These are phyloP conservation scores for Trachops cirrhosus DNA, from an alignment of 2,797 vertebrate genomes.

Conservation along the genomic window DNA sequence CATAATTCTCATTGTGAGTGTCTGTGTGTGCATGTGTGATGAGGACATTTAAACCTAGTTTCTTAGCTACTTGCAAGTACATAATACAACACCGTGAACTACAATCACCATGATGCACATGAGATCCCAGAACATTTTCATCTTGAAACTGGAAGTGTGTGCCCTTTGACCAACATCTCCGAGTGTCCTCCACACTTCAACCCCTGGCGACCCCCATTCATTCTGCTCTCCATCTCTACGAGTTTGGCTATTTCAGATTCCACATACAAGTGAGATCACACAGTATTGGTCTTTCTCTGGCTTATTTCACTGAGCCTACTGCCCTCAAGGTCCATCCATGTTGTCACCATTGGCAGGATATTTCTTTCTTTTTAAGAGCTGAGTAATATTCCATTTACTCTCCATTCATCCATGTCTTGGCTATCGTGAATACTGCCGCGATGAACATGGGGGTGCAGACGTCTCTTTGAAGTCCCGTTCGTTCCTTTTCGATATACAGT, in stretches of 20 bases:
- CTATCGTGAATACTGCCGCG: not conserved
- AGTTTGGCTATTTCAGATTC: not conserved
- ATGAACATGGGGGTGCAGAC: too few relatives aligned
- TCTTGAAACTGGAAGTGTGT: not conserved
- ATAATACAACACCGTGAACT: not conserved
- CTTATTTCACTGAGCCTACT: not conserved
- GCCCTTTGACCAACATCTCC: not conserved
- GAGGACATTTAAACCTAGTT: not conserved
- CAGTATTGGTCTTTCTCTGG: not conserved
- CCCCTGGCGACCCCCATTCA: not conserved
- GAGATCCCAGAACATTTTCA: not conserved
- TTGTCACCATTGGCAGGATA: not conserved
- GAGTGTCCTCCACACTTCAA: too few relatives aligned
- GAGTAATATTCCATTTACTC: not conserved
- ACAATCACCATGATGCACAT: not conserved
- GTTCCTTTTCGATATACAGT: not conserved
- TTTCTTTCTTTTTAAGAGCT: not conserved
- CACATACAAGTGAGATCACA: not conserved
- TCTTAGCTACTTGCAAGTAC: not conserved
- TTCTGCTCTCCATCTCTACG: not conserved
- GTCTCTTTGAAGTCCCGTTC: not conserved
- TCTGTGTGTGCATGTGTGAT: not conserved
- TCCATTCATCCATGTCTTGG: not conserved
- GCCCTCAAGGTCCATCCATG: not conserved
- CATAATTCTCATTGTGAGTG: not conserved